A percentile compares a stretch with the other conserved stretches of the same genome.
Evolutionary conservation across 2,888 invertebrate genomes (phyloP).

Genomic region (Protodeltote pygarga): DNA sequence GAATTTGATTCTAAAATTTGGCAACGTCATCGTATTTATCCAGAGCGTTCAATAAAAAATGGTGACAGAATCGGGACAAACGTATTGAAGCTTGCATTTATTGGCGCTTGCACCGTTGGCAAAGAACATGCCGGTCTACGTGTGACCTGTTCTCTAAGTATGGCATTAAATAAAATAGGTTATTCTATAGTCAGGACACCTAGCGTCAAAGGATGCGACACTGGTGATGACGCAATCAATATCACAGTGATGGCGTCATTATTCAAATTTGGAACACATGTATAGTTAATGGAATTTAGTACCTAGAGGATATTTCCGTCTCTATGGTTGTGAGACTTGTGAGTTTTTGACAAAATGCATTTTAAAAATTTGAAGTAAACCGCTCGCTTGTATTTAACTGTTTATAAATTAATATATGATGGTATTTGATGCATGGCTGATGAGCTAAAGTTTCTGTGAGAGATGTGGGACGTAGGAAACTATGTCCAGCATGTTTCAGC

Average conservation of each 20-base stretch:
- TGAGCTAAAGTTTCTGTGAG: too few species aligned
- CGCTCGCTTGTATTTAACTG: too few species aligned
- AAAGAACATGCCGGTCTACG: slow-evolving; percentile 6
- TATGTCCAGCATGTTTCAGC: too few species aligned
- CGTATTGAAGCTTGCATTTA: too few species aligned
- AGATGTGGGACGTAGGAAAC: too few species aligned
- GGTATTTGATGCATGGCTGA: too few species aligned
- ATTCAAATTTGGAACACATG: slow-evolving; percentile 8
- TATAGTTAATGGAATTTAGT: background rate
- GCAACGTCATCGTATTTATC: background rate
- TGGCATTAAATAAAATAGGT: slow-evolving; percentile 24
- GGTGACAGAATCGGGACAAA: slow-evolving; percentile 10
- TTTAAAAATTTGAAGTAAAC: too few species aligned
- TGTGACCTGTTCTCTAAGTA: slow-evolving; percentile 31
- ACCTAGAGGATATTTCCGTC: background rate
- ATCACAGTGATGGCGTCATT: slow-evolving; percentile 17
- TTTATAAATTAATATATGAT: too few species aligned
- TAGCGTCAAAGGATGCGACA: slow-evolving; percentile 24
- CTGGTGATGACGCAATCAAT: slow-evolving; percentile 21
- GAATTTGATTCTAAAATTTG: too few species aligned
- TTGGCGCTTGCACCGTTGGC: slow-evolving; percentile 31
- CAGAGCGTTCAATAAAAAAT: slow-evolving; percentile 3
- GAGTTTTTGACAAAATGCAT: too few species aligned
- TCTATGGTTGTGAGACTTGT: too few species aligned
- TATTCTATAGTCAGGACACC: slow-evolving; percentile 16